Conservation (phyloP, 1,140 invertebrate species). For the Pseudoatta argentina region DNA sequence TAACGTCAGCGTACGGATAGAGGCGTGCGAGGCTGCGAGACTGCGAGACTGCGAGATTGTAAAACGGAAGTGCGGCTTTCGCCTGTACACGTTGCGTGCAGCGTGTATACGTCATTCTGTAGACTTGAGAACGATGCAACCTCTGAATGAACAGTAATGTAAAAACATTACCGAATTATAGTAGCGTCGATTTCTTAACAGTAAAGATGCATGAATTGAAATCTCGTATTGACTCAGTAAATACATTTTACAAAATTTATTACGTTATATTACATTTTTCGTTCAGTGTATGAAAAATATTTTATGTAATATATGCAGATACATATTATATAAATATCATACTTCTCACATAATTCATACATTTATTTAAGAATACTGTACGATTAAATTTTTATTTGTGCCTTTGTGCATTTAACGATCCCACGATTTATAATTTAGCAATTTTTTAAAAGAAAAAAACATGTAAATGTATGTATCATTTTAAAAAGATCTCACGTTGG, state of each 20-base stretch:
- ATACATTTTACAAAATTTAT: background rate
- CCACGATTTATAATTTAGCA: too few species aligned
- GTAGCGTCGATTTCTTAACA: background rate
- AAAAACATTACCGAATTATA: slow-evolving; percentile 1
- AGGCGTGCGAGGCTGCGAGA: slow-evolving; percentile 7
- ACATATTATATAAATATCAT: too few species aligned
- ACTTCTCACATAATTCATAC: too few species aligned
- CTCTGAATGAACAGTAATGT: background rate
- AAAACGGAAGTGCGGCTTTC: slow-evolving; percentile 43
- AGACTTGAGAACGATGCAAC: background rate
- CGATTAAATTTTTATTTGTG: too few species aligned
- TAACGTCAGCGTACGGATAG: slow-evolving; percentile 69
- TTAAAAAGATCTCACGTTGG: too few species aligned
- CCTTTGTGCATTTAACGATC: too few species aligned
- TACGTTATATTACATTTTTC: too few species aligned
- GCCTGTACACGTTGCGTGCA: slow-evolving; percentile 7
- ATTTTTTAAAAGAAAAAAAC: too few species aligned
- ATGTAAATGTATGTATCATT: too few species aligned
- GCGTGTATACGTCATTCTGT: background rate
- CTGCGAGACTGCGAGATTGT: background rate
- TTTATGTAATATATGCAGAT: too few species aligned
- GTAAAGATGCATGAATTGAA: background rate
- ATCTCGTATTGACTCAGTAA: background rate
- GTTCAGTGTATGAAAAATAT: too few species aligned
- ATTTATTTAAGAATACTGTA: too few species aligned